Base-by-base conservation (phyloP, 2,113 vertebrate genomes). In the Climacteris rufus region DNA sequence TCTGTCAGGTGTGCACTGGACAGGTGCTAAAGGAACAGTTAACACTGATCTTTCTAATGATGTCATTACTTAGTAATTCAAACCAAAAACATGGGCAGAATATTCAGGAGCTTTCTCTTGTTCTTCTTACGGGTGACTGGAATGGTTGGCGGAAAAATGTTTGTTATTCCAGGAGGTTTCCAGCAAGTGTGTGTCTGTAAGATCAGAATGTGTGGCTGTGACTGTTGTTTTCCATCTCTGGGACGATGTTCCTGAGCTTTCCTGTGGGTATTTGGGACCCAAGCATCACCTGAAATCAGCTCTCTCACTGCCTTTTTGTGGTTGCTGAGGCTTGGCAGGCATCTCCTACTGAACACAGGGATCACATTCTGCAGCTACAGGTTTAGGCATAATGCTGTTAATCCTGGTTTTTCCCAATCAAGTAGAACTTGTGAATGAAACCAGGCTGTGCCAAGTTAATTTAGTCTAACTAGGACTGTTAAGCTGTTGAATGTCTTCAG, bases 11-110 rank as follows among this genome's bases (percentile, higher is more conserved):
- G 0, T 70, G 94, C 83, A 79, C 93, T 91, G 94, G 97, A 95
- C 97, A 96, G 96, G 97, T 96, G 92, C 96, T 95, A 54, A 81
- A 90, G 94, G 69, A 91, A 92, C 80, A 95, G 93, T 53, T 77
- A 90, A 92, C 80, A 37, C 79, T 49, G 87, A 94, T 78, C 15
- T 28, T 65, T 91, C 65, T 66, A 83, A 81, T 93, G 69, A 37
- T 74, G 91, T 82, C 89, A 87, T 96, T 92, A 95, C 81, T 90
- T 88, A 31, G 87, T 74, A 92, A 92, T 66, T 96, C 66, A 40
- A 52, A 61, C 52, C 54, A 69, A 64, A 87, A 81, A 18, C 91
- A 54, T 4, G 24, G 45, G 59, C 80, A 79, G 83, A 92, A 94
- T 91, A 78, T 76, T 78, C 92, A 92, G 92, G 71, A 90, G 72